Base-by-base conservation (phyloP, 2,888 invertebrate species). In the Acrobasis consociella region DNA sequence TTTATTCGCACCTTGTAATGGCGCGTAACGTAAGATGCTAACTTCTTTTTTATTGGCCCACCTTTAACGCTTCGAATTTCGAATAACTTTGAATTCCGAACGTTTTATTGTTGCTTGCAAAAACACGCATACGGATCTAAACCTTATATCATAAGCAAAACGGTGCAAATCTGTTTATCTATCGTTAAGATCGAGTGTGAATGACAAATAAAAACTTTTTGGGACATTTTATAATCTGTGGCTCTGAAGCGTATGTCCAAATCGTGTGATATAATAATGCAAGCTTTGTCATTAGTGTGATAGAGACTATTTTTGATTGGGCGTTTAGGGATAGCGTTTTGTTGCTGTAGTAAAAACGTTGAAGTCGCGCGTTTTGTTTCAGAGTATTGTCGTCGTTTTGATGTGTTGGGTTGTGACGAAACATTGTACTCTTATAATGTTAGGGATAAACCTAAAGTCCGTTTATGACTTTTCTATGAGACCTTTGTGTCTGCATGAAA, bases 41-140 rank as follows among this genome's bases (percentile, higher is more conserved):
- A 91, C 89, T 89, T 89, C 87, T 85, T 88, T 92, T 92, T 91
- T 92, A 92, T 89, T 82, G 85, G 79, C 84, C 73, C 89, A 90
- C 91, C 91, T 91, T 89, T 89, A 89, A 86, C 85, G 86, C 75
- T 82, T 83, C 83, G 81, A 82, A 81, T 84, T 88, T 82, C 83
- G 74, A 86, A 88, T 86, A 89, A 89, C 86, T 91, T 91, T 87
- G 89, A 85, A 89, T 88, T 86, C 84, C 76, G 81, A 83, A 85
- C 82, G 80, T 83, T 90, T 91, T 90, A 89, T 87, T 86, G 80
- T 79, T 73, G 71, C 73, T 75, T 66, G 53, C 39, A 10, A 39
- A 56, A 53, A 15, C 13, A 22, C 15, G 42, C 64, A 69, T 46
- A 16, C 49, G 16, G 77, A 69, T 71, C 65, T 65, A 7, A 67